Conservation (phyloP, 2,888 invertebrate genomes). For the Oligia latruncula region DNA sequence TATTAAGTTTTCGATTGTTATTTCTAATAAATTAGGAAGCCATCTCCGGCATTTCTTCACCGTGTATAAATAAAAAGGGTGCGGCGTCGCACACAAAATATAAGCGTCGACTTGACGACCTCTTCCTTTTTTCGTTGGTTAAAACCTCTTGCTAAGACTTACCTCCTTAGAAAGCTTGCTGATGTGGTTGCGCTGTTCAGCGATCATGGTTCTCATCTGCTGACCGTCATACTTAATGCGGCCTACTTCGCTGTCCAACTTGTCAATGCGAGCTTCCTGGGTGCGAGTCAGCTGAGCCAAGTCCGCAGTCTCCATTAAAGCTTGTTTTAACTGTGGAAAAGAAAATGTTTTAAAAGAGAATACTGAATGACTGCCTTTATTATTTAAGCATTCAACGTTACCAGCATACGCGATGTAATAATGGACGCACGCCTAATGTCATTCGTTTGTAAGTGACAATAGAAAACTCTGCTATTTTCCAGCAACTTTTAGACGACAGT, state of each 20-base stretch:
- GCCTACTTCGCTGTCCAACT: conserved; percentile 79
- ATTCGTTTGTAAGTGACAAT: neutral
- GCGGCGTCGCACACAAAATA: neutral
- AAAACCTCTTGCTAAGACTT: conserved; percentile 59
- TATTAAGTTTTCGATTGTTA: neutral
- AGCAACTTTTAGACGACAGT: neutral
- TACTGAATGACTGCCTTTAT: conserved; percentile 22
- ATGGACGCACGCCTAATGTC: conserved; percentile 15
- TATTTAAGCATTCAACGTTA: conserved; percentile 35
- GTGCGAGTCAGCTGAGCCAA: conserved; percentile 77
- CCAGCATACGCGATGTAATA: conserved; percentile 23
- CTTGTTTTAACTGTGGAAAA: conserved; percentile 83
- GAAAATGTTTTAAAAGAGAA: conserved; percentile 35
- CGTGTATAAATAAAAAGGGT: neutral
- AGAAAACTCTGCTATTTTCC: neutral
- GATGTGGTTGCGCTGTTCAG: conserved; percentile 83
- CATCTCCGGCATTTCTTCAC: neutral
- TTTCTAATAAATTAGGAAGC: too few relatives aligned
- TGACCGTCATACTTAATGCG: conserved; percentile 82
- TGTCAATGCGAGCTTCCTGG: conserved; percentile 82
- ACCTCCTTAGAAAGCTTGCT: conserved; percentile 89
- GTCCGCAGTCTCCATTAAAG: conserved; percentile 77
- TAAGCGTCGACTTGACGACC: too few relatives aligned
- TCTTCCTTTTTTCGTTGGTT: neutral
- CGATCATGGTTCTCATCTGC: conserved; percentile 75